These are phyloP conservation scores for Equus przewalskii DNA, from an alignment of 2,113 vertebrate species.

Conservation along the genomic window DNA sequence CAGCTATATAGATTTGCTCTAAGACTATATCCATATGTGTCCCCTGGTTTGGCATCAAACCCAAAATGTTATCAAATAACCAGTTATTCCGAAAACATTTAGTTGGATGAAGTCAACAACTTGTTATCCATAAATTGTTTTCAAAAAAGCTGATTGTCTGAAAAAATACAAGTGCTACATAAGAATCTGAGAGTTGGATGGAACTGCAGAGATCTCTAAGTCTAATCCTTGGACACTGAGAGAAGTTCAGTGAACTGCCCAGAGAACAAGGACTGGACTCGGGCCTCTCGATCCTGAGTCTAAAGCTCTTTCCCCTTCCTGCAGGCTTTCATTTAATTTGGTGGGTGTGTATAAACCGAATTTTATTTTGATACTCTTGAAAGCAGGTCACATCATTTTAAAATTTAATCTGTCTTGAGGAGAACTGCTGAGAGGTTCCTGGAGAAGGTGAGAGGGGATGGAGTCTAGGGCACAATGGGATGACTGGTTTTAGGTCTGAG, in stretches of 20 bases:
- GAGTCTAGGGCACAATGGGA: rapidly evolving
- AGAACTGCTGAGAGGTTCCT: not conserved
- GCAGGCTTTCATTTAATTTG: constrained; percentile 12
- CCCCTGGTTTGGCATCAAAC: not conserved
- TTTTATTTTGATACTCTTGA: not conserved
- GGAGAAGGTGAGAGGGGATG: not conserved
- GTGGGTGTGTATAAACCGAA: not conserved
- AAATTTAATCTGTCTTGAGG: not conserved
- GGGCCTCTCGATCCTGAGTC: not conserved
- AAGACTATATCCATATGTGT: not conserved
- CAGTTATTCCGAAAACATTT: constrained; percentile 27
- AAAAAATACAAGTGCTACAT: not conserved
- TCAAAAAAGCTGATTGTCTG: not conserved
- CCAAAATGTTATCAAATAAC: not conserved
- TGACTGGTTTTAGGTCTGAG: not conserved
- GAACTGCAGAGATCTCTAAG: not conserved
- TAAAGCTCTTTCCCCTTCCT: not conserved
- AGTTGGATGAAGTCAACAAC: not conserved
- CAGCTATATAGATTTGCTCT: not conserved
- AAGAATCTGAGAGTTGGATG: not conserved
- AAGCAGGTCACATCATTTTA: not conserved
- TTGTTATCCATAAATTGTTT: not conserved
- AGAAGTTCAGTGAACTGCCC: not conserved
- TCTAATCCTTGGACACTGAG: not conserved
- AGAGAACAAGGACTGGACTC: not conserved